These are phyloP conservation scores for Onychomys torridus DNA, from an alignment of 2,797 vertebrate species.

Conservation along the genomic window DNA sequence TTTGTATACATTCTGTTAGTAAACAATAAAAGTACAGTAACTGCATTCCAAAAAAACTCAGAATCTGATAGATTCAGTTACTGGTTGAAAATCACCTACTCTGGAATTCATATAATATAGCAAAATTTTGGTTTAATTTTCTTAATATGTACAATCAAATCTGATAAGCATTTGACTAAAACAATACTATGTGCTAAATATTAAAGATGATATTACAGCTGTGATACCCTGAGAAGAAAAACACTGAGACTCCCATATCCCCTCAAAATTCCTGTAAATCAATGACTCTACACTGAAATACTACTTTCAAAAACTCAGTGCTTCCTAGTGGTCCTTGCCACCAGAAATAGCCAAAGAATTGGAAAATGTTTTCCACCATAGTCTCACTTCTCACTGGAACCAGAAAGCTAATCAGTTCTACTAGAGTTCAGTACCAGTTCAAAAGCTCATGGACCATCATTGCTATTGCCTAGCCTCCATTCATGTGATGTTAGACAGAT, in stretches of 20 bases:
- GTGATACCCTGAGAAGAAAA: background rate
- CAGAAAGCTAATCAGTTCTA: background rate
- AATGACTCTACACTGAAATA: background rate
- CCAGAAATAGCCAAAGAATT: background rate
- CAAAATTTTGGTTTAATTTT: slow-evolving; percentile 5
- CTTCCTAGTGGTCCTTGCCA: background rate
- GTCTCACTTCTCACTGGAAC: background rate
- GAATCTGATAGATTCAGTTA: background rate
- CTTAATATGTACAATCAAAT: background rate
- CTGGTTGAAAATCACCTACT: background rate
- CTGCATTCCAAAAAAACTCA: background rate
- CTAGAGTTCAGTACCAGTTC: background rate
- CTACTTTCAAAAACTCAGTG: background rate
- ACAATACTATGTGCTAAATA: background rate
- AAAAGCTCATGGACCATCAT: background rate
- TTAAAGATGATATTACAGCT: background rate
- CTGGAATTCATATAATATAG: background rate
- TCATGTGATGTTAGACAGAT: no score
- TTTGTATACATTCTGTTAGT: background rate
- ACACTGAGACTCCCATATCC: background rate
- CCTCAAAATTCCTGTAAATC: background rate
- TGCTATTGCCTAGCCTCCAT: background rate
- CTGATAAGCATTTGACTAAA: background rate
- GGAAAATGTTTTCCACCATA: background rate
- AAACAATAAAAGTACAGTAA: background rate